These are phyloP conservation scores for Thera obeliscata DNA, from an alignment of 2,888 invertebrate genomes.

Conservation along the genomic window DNA sequence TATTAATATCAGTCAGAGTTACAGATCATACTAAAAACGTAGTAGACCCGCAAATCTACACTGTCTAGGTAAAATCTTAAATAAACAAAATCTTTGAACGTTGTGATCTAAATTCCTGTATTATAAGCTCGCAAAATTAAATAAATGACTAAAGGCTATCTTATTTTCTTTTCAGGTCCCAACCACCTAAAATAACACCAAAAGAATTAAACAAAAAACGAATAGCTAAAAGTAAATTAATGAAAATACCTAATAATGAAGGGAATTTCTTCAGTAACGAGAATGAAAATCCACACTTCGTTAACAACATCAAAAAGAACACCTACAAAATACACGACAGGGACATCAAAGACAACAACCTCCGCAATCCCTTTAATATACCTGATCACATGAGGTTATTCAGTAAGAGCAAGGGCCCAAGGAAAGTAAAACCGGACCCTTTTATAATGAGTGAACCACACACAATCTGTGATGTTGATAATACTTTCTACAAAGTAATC, in stretches of 20 bases:
- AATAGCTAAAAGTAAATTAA: constrained; percentile 29
- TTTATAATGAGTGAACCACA: constrained; percentile 46
- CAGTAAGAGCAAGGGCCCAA: constrained; percentile 27
- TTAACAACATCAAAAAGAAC: constrained; percentile 17
- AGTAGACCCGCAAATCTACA: too few species aligned
- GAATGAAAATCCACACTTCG: constrained; percentile 29
- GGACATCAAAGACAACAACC: constrained; percentile 27
- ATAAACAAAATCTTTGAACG: too few species aligned
- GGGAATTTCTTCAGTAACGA: constrained; percentile 31
- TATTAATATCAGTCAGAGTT: too few species aligned
- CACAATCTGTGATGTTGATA: constrained; percentile 52
- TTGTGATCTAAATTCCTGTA: too few species aligned
- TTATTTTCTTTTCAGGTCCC: constrained; percentile 26
- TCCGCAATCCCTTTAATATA: constrained; percentile 46
- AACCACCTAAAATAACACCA: constrained; percentile 11
- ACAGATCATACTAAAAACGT: too few species aligned
- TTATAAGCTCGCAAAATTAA: too few species aligned
- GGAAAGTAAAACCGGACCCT: constrained; percentile 41
- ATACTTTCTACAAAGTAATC: constrained; percentile 50
- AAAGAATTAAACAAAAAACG: constrained; percentile 38
- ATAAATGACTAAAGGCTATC: background rate
- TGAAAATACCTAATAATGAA: constrained; percentile 35
- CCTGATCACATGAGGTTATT: constrained; percentile 42
- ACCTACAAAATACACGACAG: constrained; percentile 30
- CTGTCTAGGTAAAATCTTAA: too few species aligned